These are phyloP conservation scores for Drosophila quadrilineata DNA, from an alignment of 1,140 invertebrate species.

Conservation along the genomic window DNA sequence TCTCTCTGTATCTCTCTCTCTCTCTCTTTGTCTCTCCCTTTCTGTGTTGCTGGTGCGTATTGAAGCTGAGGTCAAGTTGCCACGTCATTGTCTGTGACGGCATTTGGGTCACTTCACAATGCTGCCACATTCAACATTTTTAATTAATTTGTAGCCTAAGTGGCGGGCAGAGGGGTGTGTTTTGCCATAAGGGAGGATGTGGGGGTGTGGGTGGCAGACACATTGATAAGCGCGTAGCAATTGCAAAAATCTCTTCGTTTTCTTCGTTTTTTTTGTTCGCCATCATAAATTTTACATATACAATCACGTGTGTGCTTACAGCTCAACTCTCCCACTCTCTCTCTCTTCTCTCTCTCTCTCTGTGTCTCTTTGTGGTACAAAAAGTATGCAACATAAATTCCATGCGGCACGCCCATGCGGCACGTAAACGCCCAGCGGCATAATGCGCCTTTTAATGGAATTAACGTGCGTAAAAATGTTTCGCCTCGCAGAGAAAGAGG, in stretches of 20 bases:
- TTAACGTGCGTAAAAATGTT: conserved; percentile 58
- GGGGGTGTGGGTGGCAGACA: not conserved
- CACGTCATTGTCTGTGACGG: conserved; percentile 28
- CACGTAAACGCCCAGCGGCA: conserved; percentile 42
- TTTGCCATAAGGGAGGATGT: too few species aligned
- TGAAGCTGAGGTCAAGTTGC: not conserved
- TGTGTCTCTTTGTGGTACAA: not conserved
- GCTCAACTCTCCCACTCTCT: not conserved
- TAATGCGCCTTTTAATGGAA: conserved; percentile 61
- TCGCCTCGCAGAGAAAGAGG: conserved; percentile 17
- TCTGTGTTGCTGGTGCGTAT: conserved; percentile 8
- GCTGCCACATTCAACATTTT: conserved; percentile 14
- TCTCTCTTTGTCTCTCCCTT: not conserved
- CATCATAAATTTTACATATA: conserved; percentile 9
- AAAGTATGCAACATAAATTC: conserved; percentile 45
- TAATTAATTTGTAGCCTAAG: conserved; percentile 29
- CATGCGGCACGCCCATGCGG: conserved; percentile 35
- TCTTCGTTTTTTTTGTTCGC: too few species aligned
- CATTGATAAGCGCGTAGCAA: conserved; percentile 15
- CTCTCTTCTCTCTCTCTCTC: not conserved
- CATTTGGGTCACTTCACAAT: conserved; percentile 37
- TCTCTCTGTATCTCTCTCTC: too few species aligned
- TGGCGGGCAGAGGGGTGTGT: not conserved
- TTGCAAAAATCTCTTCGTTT: too few species aligned
- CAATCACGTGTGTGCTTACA: not conserved